These are phyloP conservation scores for Lasius fuliginosus DNA, from an alignment of 2,888 invertebrate genomes.

Conservation along the genomic window DNA sequence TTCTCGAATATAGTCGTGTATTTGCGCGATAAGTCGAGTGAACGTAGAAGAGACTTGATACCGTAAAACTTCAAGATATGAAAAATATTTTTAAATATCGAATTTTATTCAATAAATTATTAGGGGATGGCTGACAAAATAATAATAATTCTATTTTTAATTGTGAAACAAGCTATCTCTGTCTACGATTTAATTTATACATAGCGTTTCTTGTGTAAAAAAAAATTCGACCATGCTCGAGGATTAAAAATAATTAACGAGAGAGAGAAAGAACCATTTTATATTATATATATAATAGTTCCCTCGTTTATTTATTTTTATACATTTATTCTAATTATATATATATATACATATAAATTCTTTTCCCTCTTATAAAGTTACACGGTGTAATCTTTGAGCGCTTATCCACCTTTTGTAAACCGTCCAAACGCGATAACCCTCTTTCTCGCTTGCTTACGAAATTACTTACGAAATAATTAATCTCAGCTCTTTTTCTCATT, in stretches of 20 bases:
- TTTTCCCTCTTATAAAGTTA: not conserved
- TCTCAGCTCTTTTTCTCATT: slow-evolving; percentile 12
- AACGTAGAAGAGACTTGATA: not conserved
- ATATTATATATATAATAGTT: not conserved
- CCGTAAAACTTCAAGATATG: not conserved
- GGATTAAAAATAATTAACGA: slow-evolving; percentile 19
- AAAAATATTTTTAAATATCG: not conserved
- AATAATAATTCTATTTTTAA: not conserved
- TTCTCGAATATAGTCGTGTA: not conserved
- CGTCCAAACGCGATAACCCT: not conserved
- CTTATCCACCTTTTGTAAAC: not conserved
- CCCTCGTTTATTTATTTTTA: not conserved
- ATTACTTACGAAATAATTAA: slow-evolving; percentile 38
- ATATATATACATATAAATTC: too few relatives aligned
- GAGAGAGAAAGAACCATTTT: not conserved
- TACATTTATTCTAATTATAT: too few relatives aligned
- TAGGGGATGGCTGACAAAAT: not conserved
- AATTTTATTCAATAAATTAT: not conserved
- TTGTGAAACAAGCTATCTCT: not conserved
- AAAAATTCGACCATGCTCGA: not conserved
- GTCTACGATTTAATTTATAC: not conserved
- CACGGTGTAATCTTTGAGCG: not conserved
- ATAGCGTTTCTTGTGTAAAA: not conserved
- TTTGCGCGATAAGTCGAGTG: not conserved
- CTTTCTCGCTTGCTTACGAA: slow-evolving; percentile 21